These are phyloP conservation scores for Rynchops niger DNA, from an alignment of 2,113 vertebrate species.

Conservation along the genomic window DNA sequence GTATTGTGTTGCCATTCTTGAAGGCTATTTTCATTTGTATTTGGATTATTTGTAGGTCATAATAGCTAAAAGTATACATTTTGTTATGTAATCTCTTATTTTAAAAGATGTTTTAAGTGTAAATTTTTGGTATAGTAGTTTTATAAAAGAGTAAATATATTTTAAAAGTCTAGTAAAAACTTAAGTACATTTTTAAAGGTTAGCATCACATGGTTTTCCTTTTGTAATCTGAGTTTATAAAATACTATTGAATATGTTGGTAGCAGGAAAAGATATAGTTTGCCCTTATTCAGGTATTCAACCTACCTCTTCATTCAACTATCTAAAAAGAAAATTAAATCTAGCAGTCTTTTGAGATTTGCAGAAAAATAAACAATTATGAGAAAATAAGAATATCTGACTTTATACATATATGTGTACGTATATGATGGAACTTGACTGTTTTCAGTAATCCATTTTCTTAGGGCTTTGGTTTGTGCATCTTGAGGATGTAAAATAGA, in stretches of 20 bases:
- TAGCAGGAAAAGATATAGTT: not conserved
- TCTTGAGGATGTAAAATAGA: not conserved
- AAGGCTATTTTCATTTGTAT: not conserved
- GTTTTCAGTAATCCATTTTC: not conserved
- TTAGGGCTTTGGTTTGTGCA: not conserved
- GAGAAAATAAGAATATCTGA: not conserved
- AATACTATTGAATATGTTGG: not conserved
- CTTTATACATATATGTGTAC: rapidly evolving
- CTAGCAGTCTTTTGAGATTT: not conserved
- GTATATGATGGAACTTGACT: not conserved
- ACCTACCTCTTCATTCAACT: not conserved
- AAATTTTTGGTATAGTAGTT: not conserved
- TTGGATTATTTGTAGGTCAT: not conserved
- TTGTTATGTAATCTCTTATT: not conserved
- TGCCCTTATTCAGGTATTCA: not conserved
- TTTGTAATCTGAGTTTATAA: not conserved
- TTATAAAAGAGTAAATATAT: not conserved
- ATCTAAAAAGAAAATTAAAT: not conserved
- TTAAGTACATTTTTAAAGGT: not conserved
- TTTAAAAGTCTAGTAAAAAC: not conserved
- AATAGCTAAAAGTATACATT: not conserved
- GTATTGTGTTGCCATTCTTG: not conserved
- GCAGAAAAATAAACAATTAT: not conserved
- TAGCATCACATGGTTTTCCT: not conserved
- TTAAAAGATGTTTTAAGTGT: not conserved